These are phyloP conservation scores for Neosalanx taihuensis DNA, from an alignment of 2,797 vertebrate genomes.

Conservation along the genomic window DNA sequence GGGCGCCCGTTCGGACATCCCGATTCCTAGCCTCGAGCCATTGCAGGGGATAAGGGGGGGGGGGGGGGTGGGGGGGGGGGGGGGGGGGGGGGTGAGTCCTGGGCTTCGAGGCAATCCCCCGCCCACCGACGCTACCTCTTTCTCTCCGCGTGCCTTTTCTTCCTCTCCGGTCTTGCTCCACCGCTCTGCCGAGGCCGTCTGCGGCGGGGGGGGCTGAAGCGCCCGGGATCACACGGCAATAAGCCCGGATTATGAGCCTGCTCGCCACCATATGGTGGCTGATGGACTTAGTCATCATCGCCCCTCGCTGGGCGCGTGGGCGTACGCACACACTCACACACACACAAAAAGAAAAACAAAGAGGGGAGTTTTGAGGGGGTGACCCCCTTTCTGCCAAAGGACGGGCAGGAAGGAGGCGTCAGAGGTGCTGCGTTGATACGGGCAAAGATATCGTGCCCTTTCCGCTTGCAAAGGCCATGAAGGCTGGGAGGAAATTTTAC, in stretches of 20 bases:
- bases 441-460: constrained; percentile 34
- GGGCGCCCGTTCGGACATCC: constrained; percentile 31
- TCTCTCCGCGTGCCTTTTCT: not conserved
- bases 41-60: constrained; percentile 15
- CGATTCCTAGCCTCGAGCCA: constrained; percentile 34
- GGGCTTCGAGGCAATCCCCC: not conserved
- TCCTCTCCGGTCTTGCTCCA: not conserved
- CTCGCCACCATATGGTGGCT: constrained; percentile 74
- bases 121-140: not conserved
- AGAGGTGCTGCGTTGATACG: constrained; percentile 32
- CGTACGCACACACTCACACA: constrained; percentile 19
- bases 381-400: constrained; percentile 1
- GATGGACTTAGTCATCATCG: constrained; percentile 67
- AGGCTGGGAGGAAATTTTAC: constrained; percentile 18
- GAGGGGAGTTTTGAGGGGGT: not conserved
- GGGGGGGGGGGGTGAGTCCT: no score
- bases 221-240: constrained; percentile 51
- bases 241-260: constrained; percentile 80
- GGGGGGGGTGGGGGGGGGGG: constrained; percentile 27
- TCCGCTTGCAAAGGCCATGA: constrained; percentile 35
- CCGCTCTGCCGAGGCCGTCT: constrained; percentile 45
- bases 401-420: constrained; percentile 27
- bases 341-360: not conserved
- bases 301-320: constrained; percentile 31
- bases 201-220: constrained; percentile 43